Evolutionary conservation across 2,113 vertebrate genomes (phyloP), one percentile per base, ranked within the genome.

Genomic region (Cyphotilapia sp.): DNA sequence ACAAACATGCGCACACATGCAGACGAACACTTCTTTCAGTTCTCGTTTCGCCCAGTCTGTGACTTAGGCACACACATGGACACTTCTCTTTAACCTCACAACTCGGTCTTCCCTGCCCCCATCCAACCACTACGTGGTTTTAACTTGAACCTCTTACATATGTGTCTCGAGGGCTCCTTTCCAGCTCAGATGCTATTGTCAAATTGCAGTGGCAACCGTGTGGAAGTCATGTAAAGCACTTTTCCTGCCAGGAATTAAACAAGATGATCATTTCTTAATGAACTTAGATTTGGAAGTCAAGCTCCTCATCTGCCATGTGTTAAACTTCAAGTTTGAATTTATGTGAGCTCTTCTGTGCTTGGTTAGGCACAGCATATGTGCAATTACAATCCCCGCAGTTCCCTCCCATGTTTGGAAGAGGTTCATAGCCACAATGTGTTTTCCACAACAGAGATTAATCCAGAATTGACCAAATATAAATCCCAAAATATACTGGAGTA

Each of bases 391-490:
- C 87, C 54, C 80, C 91, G 82, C 59, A 66, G 81, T 88, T 86
- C 82, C 87, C 83, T 90, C 91, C 92, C 91, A 63, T 86, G 89
- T 91, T 93, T 94, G 92, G 94, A 93, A 27, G 33, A 49, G 47
- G 80, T 89, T 95, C 89, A 92, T 38, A 94, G 85, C 92, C 89
- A 13, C 94, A 92, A 83, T 91, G 86, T 88, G 86, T 94, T 94
- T 90, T 90, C 91, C 93, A 95, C 88, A 91, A 93, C 92, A 95
- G 87, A 83, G 91, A 95, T 94, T 87, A 84, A 95, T 94, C 92
- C 88, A 88, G 90, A 92, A 94, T 91, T 66, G 85, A 90, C 88
- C 85, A 63, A 93, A 92, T 92, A 89, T 90, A 92, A 93, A 92
- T 85, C 84, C 90, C 88, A 92, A 93, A 92, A 91, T 90, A 94